Evolutionary conservation across 2,113 vertebrate genomes (phyloP), one percentile per base, ranked within the genome.

Genomic region (Pheucticus melanocephalus): DNA sequence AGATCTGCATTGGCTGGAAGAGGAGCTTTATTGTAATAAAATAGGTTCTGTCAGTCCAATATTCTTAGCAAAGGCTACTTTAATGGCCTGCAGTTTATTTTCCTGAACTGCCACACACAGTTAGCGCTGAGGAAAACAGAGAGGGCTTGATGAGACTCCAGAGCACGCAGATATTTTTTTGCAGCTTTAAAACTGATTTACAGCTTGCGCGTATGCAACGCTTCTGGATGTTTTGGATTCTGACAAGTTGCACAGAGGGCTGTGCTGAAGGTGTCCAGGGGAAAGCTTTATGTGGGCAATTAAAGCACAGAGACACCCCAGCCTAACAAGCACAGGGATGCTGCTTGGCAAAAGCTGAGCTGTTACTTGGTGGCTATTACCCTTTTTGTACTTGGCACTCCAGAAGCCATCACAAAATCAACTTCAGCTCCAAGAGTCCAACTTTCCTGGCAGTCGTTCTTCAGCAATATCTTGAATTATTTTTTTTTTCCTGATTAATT

Each of bases 51-150:
- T 75, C 3, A 0, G 72, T 59, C 71, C 64, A 56, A 64, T 81
- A 56, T 47, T 71, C 64, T 66, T 63, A 88, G 80, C 64, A 88
- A 75, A 77, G 86, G 40, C 64, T 78, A 56, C 64, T 88, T 90
- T 84, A 92, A 71, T 78, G 56, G 76, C 60, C 39, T 86, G 60
- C 37, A 82, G 57, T 91, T 96, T 82, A 56, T 95, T 95, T 89
- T 91, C 73, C 84, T 85, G 78, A 65, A 6, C 84, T 86, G 75
- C 86, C 91, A 78, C 92, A 96, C 82, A 81, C 76, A 93, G 86
- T 82, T 45, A 86, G 27, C 9, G 11, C 51, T 20, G 47, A 86
- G 82, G 64, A 66, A 86, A 88, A 81, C 44, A 66, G 68, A 83
- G 59, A 83, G 47, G 47, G 65, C 51, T 50, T 77, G 64, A 83